Conservation (phyloP, 2,797 vertebrate genomes). For the Florisuga fusca region DNA sequence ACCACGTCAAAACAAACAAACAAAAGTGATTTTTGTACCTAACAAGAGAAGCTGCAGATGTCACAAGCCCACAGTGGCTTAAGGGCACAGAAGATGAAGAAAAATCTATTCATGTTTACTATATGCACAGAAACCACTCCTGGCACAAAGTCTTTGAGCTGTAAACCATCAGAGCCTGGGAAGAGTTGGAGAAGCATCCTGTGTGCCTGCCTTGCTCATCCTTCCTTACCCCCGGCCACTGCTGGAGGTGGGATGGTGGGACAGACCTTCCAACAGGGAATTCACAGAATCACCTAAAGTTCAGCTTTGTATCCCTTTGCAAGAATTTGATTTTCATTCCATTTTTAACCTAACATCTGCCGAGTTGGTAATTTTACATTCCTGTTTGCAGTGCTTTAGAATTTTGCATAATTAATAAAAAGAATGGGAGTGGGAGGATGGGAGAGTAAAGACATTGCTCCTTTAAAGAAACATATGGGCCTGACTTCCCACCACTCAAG, state of each 20-base stretch:
- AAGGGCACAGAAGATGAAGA: not conserved
- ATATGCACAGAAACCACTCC: not conserved
- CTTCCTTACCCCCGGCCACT: not conserved
- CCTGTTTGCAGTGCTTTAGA: not conserved
- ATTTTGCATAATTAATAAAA: not conserved
- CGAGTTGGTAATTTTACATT: not conserved
- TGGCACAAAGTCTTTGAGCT: not conserved
- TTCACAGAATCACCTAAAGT: not conserved
- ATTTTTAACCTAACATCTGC: not conserved
- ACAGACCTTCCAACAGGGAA: not conserved
- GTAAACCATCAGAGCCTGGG: not conserved
- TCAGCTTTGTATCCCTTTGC: not conserved
- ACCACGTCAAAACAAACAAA: not conserved
- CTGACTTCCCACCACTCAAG: not conserved
- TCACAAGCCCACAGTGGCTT: not conserved
- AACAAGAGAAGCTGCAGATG: not conserved
- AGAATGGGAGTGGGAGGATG: rapidly evolving
- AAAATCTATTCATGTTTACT: slow-evolving; percentile 2
- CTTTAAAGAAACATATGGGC: not conserved
- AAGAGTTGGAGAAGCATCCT: not conserved
- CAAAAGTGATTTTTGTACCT: not conserved
- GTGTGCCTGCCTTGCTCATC: rapidly evolving
- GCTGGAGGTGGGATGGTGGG: not conserved
- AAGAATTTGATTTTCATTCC: not conserved
- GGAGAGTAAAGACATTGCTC: not conserved